Percentiles rank a stretch among this genome's conserved stretches.
Conservation (phyloP, 2,888 invertebrate genomes). For the Microplitis manilae region DNA sequence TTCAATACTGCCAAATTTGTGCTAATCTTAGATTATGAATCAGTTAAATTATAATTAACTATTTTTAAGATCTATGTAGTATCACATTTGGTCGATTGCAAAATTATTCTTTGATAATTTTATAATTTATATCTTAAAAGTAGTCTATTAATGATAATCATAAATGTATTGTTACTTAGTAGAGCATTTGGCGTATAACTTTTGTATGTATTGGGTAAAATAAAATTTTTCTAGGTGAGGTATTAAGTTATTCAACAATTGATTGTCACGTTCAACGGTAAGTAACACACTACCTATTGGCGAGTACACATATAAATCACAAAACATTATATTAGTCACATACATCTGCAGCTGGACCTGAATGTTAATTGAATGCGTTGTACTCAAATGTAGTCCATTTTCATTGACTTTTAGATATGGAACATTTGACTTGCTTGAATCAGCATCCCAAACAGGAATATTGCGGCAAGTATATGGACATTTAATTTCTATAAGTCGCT, state of each 20-base stretch:
- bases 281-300: conserved; percentile 34
- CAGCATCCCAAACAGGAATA: conserved; percentile 37
- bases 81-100: background rate
- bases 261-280: conserved; percentile 10
- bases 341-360: conserved; percentile 44
- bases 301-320: conserved; percentile 43
- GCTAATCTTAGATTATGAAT: too few species aligned
- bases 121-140: background rate
- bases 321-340: conserved; percentile 40
- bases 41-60: too few species aligned
- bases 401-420: conserved; percentile 42
- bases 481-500: conserved; percentile 48
- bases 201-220: conserved; percentile 11
- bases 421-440: conserved; percentile 29
- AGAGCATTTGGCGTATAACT: background rate
- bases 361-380: conserved; percentile 41
- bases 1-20: background rate
- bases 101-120: background rate
- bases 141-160: background rate
- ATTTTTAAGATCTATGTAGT: too few species aligned
- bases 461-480: conserved; percentile 45
- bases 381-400: conserved; percentile 39
- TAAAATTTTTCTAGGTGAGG: conserved; percentile 22
- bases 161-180: background rate
- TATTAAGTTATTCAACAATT: conserved; percentile 15